Conservation (phyloP, 2,113 vertebrate species). For the Zosterops borbonicus region DNA sequence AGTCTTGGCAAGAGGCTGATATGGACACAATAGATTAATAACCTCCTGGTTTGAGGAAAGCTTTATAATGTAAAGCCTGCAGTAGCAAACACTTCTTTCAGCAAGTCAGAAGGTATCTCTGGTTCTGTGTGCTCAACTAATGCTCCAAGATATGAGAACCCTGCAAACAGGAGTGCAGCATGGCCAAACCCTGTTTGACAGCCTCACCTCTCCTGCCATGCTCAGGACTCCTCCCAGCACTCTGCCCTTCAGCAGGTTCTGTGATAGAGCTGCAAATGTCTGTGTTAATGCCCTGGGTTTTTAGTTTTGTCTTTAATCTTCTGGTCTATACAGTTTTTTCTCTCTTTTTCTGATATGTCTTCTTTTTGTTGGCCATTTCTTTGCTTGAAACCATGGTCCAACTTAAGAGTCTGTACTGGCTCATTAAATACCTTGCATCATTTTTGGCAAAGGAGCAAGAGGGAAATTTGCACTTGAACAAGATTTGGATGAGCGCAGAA, state of each 20-base stretch:
- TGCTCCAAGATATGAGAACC: neutral
- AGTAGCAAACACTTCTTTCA: neutral
- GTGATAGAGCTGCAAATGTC: neutral
- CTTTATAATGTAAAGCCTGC: neutral
- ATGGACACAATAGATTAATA: neutral
- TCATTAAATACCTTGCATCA: constrained; percentile 28
- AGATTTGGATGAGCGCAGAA: constrained; percentile 2
- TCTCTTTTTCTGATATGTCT: neutral
- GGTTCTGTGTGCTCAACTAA: neutral
- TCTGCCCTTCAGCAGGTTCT: neutral
- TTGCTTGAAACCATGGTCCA: neutral
- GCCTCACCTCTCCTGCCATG: neutral
- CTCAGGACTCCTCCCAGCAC: neutral
- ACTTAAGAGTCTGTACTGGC: neutral
- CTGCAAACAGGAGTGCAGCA: neutral
- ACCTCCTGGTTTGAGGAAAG: neutral
- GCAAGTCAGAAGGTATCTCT: neutral
- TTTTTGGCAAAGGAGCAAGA: constrained; percentile 46
- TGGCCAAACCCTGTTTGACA: neutral
- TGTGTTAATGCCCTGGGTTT: neutral
- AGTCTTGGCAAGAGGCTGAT: neutral
- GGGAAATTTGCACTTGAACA: constrained; percentile 36
- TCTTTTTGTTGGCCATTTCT: neutral
- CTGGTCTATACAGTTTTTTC: neutral
- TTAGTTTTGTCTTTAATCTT: neutral